phyloP scores from a whole-genome alignment of 1,140 invertebrate genomes.

The Coenobita brevimanus region DNA sequence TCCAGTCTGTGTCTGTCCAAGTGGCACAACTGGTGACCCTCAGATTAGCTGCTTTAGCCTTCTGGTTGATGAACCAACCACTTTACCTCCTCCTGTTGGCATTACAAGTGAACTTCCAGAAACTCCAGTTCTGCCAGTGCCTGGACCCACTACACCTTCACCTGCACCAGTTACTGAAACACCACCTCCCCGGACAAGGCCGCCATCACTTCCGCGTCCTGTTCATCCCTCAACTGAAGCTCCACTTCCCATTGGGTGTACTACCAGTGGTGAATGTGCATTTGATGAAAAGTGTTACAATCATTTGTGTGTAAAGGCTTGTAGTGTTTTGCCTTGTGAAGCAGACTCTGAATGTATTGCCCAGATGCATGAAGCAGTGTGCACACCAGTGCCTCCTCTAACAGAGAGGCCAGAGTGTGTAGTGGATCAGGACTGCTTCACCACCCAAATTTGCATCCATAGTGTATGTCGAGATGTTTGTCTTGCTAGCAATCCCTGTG shows the following conservation, averaged over 20 bases:
- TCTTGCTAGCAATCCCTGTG: conserved; percentile 82
- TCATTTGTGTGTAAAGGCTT: conserved; percentile 71
- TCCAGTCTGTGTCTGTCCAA: conserved; percentile 86
- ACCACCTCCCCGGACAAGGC: conserved; percentile 26
- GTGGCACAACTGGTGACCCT: conserved; percentile 82
- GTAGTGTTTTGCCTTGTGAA: conserved; percentile 81
- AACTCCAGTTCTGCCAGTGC: conserved; percentile 23
- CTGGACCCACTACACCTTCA: conserved; percentile 13
- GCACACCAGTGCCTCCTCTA: conserved; percentile 81
- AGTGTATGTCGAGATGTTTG: conserved; percentile 85
- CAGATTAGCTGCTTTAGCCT: conserved; percentile 81
- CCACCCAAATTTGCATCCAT: conserved; percentile 81
- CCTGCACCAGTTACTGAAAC: conserved; percentile 35
- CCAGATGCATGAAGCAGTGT: conserved; percentile 87
- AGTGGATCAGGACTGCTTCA: conserved; percentile 79
- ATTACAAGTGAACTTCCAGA: neutral
- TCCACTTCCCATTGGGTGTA: conserved; percentile 57
- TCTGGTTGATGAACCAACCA: conserved; percentile 7
- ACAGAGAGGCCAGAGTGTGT: conserved; percentile 80
- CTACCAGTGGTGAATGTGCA: conserved; percentile 70
- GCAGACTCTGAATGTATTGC: conserved; percentile 84
- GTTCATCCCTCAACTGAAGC: conserved; percentile 9
- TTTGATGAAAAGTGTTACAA: conserved; percentile 72
- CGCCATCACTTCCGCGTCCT: neutral
- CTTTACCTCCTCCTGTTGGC: conserved; percentile 21